Base-by-base conservation (phyloP, 92 coral and sea anemone genomes). In the Umimayanthus kanabou region DNA sequence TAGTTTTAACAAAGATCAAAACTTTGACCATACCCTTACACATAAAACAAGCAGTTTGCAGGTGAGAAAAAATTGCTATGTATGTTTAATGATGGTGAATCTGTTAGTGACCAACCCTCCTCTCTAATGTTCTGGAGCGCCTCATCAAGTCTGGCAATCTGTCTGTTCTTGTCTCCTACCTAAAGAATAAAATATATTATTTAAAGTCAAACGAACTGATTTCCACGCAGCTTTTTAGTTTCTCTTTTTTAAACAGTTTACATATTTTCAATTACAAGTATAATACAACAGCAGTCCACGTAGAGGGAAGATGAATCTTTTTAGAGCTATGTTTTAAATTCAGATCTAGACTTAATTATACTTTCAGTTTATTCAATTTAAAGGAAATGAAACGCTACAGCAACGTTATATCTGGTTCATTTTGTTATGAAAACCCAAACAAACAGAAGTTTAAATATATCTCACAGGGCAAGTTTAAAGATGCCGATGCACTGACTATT, bases 101-200 rank as follows among this genome's bases (percentile, higher is more conserved):
- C 77, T 30, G 5, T 28, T 6, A 61, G 20, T 18, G 15, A 3
- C 69, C 14, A 47, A 78, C 82, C 82, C 42, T 78, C 82, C 39
- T 25, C 66, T 20, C 82, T 10, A 8, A 78, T 78, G 33, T 47
- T 53, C 18, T 78, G 82, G 9, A 78, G 65, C 30, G 65, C 82
- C 18, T 78, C 82, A 10, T 45, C 65, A 50, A 78, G 82, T 53
- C 65, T 78, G 82, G 20, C 65, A 26, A 78, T 7, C 23, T 78
- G 82, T 78, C 3, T 14, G 66, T 49, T 78, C 42, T 28, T 78
- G 5, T 0, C 8, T 25, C 82, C 82, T 78, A 4, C 26, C 82
- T 78, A 29, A 78, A n/a, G 33, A 26, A 33, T 33, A 33, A 9
- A 23, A 47, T 61, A n/a, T 9, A 23, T 28, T 71, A 6, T 67